Evolutionary conservation across 2,888 invertebrate species (phyloP).

Genomic region (Andrena minutula): DNA sequence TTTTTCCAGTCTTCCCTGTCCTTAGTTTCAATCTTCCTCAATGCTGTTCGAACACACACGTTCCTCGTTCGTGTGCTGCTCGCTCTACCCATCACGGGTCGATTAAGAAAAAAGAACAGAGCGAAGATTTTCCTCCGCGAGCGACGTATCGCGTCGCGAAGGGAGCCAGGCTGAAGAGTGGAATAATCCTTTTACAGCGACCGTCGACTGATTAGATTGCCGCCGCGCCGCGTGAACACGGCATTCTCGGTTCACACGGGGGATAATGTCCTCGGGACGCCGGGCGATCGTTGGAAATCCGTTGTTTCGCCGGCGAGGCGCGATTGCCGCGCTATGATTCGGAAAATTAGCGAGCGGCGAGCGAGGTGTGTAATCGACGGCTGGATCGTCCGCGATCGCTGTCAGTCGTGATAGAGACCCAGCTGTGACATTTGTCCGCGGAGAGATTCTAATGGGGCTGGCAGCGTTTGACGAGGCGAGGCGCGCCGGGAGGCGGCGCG

Average conservation of each 20-base stretch:
- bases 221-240: conserved; percentile 39
- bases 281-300: conserved; percentile 31
- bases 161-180: conserved; percentile 21
- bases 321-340: conserved; percentile 26
- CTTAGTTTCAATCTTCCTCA: too few species aligned
- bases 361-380: conserved; percentile 25
- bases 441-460: conserved; percentile 49
- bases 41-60: too few species aligned
- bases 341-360: conserved; percentile 36
- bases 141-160: not conserved
- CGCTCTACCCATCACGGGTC: too few species aligned
- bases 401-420: conserved; percentile 30
- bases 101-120: too few species aligned
- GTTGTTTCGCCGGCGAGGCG: conserved; percentile 1
- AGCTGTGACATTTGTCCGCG: conserved; percentile 53
- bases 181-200: conserved; percentile 51
- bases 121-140: not conserved
- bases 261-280: conserved; percentile 50
- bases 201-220: conserved; percentile 34
- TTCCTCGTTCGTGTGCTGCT: too few species aligned
- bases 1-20: not conserved
- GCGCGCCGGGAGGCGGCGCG: conserved; percentile 38
- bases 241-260: conserved; percentile 55
- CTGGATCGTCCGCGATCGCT: conserved; percentile 28
- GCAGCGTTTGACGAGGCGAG: conserved; percentile 59